Evolutionary conservation across 2,797 vertebrate species (phyloP), one percentile per base, ranked within the genome.

Genomic region (Ara ararauna): DNA sequence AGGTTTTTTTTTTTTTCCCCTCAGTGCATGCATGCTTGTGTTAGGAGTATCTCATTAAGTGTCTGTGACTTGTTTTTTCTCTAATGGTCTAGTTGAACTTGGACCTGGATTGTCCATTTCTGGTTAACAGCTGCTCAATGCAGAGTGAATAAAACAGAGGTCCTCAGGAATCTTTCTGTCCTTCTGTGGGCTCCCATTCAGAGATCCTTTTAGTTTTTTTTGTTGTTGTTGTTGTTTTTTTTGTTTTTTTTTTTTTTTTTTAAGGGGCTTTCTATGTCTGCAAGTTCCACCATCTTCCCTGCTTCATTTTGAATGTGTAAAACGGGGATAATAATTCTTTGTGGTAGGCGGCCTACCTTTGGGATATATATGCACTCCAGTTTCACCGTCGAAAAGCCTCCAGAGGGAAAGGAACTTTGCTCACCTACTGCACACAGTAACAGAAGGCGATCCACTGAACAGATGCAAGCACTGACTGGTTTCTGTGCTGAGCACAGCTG

Each of bases 371-470:
- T 13, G 20, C 8, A 9, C 30, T 40, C 61, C 13, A 47, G n/a
- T 64, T 88, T 66, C 45, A 58, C 26, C 7, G 13, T 0, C 1
- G 90, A 90, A 91, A 78, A 94, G 73, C 77, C 61, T 89, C 73
- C 47, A 60, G 45, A 84, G 56, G 62, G 89, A 85, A 87, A 90
- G 44, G 42, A 80, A 61, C 84, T 26, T 85, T 36, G 15, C 40
- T 91, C 30, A 54, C 51, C 29, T 86, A 5, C 42, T 71, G 58
- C 1, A 5, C 23, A 4, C 15, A 34, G 32, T n/a, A 62, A 29
- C 13, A 56, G 53, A 45, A 13, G 34, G 20, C 44, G 38, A 73
- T 53, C 22, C 50, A 16, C 16, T 44, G 65, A 77, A 65, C 70
- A 81, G 62, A 45, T 62, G 32, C 29, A 27, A 27, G 70, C 44